Evolutionary conservation across 1,140 invertebrate genomes (phyloP).

Genomic region (Caerostris extrusa): DNA sequence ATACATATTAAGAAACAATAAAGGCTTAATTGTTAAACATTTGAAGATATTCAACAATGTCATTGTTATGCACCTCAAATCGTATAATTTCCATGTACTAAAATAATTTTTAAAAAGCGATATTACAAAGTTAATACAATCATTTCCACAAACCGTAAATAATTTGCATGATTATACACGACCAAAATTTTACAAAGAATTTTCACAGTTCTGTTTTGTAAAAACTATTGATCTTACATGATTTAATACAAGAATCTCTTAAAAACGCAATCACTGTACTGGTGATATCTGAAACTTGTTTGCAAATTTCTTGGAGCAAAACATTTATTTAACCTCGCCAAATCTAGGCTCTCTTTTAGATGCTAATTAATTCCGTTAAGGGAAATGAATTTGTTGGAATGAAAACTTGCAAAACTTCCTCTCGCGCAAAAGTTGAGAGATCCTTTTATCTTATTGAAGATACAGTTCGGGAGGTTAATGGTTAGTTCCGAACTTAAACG

Average conservation of each 20-base stretch:
- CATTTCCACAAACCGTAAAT: no score
- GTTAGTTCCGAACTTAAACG: background rate
- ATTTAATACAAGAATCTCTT: background rate
- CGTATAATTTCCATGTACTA: no score
- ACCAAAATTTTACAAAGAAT: no score
- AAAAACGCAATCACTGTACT: background rate
- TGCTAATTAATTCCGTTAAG: slow-evolving; percentile 8
- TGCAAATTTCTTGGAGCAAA: background rate
- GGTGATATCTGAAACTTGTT: background rate
- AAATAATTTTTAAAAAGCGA: no score
- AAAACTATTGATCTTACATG: no score
- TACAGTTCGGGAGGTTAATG: background rate
- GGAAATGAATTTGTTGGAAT: slow-evolving; percentile 32
- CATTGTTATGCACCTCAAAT: no score
- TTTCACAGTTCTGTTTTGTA: no score
- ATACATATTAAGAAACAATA: no score
- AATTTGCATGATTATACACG: no score
- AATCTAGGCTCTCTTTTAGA: background rate
- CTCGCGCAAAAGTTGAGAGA: background rate
- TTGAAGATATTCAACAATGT: no score
- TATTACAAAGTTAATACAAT: no score
- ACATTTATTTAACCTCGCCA: background rate
- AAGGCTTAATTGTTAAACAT: no score
- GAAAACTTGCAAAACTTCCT: slow-evolving; percentile 1
- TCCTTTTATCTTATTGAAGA: slow-evolving; percentile 22